Base-by-base conservation (phyloP, 2,797 vertebrate species). In the Sebastes hopkinsi region DNA sequence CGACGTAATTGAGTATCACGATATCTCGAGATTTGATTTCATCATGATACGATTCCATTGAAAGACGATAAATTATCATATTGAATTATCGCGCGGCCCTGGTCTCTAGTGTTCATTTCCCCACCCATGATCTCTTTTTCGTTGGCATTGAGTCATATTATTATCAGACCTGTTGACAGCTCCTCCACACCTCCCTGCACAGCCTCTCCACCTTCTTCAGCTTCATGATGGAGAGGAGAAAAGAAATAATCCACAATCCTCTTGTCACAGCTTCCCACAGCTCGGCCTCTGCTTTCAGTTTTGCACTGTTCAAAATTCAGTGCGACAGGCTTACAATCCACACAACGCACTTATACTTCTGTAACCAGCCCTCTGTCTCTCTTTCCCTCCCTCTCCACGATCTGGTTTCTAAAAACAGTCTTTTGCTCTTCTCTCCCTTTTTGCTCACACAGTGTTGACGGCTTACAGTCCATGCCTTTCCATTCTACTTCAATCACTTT, bases 121-220 rank as follows among this genome's bases (percentile, higher is more conserved):
- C 38, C 38, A 27, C 23, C 30, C 56, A 56, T 42, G 30, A 79
- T 75, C 32, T 27, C 4, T 11, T 75, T 79, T 34, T 71, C 6
- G 70, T 2, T 62, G 55, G 30, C 46, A 62, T 84, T 29, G 38
- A 59, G 73, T 83, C 20, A 54, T 36, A 74, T 62, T 67, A 67
- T 81, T 67, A 67, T 81, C 94, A 86, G 78, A 96, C 95, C 95
- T 96, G 94, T 64, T 94, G 93, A 88, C 94, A 96, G 92, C 95
- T 96, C 82, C 79, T 95, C 94, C 95, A 96, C 83, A 94, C 76
- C 75, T 95, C 92, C 88, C 88, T 92, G 85, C 95, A 96, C 16
- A 95, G 90, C 73, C 77, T 81, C 87, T 95, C 91, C 90, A 95
- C 81, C 72, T 94, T 94, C 90, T 95, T 94, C 79, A 96, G 92